Conservation (phyloP, 2,797 vertebrate species). For the Lagorchestes hirsutus region DNA sequence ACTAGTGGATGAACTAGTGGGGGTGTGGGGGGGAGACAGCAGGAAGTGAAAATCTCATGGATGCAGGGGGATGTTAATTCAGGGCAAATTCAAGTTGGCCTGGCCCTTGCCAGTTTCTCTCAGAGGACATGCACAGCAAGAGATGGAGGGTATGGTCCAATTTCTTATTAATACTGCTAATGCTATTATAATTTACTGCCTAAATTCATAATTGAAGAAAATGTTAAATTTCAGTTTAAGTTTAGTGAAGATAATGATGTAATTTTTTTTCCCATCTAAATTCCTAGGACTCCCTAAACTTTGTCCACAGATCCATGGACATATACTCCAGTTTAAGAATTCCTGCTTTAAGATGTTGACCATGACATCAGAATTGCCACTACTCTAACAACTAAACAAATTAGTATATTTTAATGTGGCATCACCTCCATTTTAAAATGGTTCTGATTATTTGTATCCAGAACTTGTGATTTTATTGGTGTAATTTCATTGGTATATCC, state of each 20-base stretch:
- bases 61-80: too few species aligned
- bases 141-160: too few species aligned
- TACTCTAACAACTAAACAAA: neutral
- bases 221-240: neutral
- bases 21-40: too few species aligned
- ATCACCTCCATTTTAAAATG: neutral
- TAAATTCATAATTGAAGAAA: neutral
- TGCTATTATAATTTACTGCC: neutral
- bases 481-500: neutral
- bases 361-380: conserved; percentile 1
- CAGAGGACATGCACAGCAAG: too few species aligned
- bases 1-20: too few species aligned
- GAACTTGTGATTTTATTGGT: neutral
- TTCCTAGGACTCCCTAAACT: neutral
- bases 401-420: neutral
- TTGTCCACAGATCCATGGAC: neutral
- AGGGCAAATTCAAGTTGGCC: too few species aligned
- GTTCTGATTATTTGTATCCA: neutral
- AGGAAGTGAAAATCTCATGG: too few species aligned
- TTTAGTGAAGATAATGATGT: neutral
- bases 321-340: neutral
- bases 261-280: too few species aligned
- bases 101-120: too few species aligned
- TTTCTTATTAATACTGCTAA: too few species aligned
- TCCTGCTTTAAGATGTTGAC: neutral